phyloP scores from a whole-genome alignment of 2,113 vertebrate genomes.

The Larimichthys crocea region DNA sequence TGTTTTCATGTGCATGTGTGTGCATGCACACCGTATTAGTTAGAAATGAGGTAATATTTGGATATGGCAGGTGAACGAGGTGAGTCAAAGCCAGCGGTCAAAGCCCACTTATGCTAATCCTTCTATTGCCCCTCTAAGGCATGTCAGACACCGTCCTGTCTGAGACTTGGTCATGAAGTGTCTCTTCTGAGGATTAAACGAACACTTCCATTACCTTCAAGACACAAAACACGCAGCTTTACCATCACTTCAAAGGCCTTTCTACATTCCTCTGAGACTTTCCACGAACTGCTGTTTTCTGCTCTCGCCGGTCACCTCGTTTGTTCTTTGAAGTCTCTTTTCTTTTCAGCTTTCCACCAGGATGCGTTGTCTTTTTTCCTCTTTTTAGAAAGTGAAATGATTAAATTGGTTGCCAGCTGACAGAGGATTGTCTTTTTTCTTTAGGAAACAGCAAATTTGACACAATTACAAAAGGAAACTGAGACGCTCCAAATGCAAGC shows the following conservation, averaged over 20 bases:
- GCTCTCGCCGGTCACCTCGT: background rate
- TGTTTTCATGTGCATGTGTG: background rate
- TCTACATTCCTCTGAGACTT: no score
- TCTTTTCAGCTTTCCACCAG: background rate
- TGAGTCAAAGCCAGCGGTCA: background rate
- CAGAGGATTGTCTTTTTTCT: background rate
- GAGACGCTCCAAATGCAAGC: background rate
- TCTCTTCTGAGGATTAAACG: background rate
- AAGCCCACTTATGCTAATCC: background rate
- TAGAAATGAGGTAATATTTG: background rate
- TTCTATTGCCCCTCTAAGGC: background rate
- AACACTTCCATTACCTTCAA: background rate
- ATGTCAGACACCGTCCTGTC: background rate
- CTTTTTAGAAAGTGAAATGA: background rate
- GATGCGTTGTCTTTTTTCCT: background rate
- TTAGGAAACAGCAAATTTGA: background rate
- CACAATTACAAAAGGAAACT: background rate
- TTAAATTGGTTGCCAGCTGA: background rate
- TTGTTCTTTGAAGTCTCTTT: background rate
- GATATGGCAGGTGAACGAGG: background rate
- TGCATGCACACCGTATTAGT: background rate
- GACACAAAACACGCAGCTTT: background rate
- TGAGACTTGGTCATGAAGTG: background rate
- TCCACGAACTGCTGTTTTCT: background rate
- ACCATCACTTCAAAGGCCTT: background rate